These are phyloP conservation scores for Callyntrura guangdongensis DNA, from an alignment of 2,888 invertebrate species.

Conservation along the genomic window DNA sequence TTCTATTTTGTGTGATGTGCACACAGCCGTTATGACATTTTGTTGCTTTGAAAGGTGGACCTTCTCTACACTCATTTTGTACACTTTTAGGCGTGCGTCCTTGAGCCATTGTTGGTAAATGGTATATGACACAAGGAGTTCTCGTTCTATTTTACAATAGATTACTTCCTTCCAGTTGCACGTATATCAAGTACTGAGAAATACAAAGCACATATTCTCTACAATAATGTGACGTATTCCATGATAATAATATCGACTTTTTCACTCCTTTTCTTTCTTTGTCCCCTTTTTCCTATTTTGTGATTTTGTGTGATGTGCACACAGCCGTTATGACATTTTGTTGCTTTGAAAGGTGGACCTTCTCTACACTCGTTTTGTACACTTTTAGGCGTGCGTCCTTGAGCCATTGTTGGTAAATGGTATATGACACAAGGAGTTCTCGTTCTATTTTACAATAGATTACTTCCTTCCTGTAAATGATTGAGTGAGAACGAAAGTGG, in stretches of 20 bases:
- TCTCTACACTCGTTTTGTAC: neutral
- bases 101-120: neutral
- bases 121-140: neutral
- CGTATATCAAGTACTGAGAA: neutral
- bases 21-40: slow-evolving; percentile 15
- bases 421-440: neutral
- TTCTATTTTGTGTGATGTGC: neutral
- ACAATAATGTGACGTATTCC: neutral
- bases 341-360: neutral
- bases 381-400: neutral
- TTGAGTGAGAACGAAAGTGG: slow-evolving; percentile 44
- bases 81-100: neutral
- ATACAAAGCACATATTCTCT: neutral
- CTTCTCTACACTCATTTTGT: neutral
- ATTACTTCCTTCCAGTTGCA: no score
- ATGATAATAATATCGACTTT: slow-evolving; percentile 33
- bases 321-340: slow-evolving; percentile 16
- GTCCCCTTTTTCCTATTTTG: neutral
- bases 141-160: no score
- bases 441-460: slow-evolving; percentile 27
- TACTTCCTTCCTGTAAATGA: slow-evolving; percentile 59
- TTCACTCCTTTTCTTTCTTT: slow-evolving; percentile 38
- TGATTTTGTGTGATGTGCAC: neutral
- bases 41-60: neutral
- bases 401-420: neutral